These are phyloP conservation scores for Dufourea novaeangliae DNA, from an alignment of 1,140 invertebrate genomes.

Conservation along the genomic window DNA sequence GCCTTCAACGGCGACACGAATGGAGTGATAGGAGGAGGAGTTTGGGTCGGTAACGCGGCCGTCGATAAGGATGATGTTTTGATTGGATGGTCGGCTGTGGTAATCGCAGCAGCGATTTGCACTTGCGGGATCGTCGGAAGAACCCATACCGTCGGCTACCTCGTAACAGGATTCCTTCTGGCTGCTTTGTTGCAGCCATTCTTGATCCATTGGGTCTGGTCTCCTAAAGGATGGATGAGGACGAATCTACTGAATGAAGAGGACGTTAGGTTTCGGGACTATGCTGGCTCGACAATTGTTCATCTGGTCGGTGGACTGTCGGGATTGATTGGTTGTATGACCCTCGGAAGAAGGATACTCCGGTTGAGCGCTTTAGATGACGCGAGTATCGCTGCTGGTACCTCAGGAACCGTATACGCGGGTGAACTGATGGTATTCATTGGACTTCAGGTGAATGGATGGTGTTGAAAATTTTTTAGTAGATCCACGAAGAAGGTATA, in stretches of 20 bases:
- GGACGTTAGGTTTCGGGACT: conserved; percentile 56
- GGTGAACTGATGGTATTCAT: conserved; percentile 66
- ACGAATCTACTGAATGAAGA: conserved; percentile 32
- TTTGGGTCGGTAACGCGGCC: conserved; percentile 61
- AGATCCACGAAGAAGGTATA: too few relatives aligned
- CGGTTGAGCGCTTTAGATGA: conserved; percentile 62
- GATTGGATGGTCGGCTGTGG: conserved; percentile 63
- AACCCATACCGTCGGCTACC: conserved; percentile 61
- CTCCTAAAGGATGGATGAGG: conserved; percentile 64
- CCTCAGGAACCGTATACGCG: conserved; percentile 54
- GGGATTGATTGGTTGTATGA: conserved; percentile 64
- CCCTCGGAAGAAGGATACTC: conserved; percentile 65
- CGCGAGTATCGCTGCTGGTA: conserved; percentile 56
- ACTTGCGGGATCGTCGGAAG: conserved; percentile 63
- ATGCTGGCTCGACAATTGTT: conserved; percentile 58
- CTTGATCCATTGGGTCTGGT: conserved; percentile 71
- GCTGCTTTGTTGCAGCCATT: conserved; percentile 65
- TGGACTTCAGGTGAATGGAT: conserved; percentile 66
- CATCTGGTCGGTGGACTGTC: conserved; percentile 65
- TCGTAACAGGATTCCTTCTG: conserved; percentile 51
- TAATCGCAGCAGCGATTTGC: conserved; percentile 63
- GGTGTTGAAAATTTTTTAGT: too few relatives aligned
- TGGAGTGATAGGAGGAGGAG: conserved; percentile 51
- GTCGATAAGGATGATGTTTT: conserved; percentile 62
- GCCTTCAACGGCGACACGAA: conserved; percentile 61